Evolutionary conservation across 2,888 invertebrate genomes (phyloP), one percentile per base, ranked within the genome.

Genomic region (Hipparchia sbordonii): DNA sequence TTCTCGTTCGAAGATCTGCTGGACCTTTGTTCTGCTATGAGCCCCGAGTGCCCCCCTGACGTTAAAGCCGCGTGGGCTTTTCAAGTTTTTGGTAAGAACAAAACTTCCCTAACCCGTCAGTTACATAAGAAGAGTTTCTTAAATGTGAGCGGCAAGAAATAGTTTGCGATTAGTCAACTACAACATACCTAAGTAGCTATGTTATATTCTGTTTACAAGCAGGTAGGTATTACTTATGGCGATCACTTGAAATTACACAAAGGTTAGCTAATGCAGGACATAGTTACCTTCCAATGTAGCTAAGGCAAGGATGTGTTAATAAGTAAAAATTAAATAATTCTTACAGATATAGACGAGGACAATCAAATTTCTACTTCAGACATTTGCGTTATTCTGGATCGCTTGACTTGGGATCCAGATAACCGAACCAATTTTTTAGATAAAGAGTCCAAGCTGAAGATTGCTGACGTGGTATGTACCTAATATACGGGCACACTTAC

Each of bases 11-110:
- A 97, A 84, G 97, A 97, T 82, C 91, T 97, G 78, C 85, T 97
- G 61, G 97, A 97, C 85, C 90, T 97, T 81, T 97, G 96, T 82
- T 97, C 97, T 0, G 96, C 95, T 1, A 96, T 97, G 93, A 96
- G 96, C 60, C 94, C 95, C 23, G 95, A 95, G 77, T 97, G 97
- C 74, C 97, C 97, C 0, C 85, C 94, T 0, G 93, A 95, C 74
- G 95, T 97, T 4, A 97, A 97, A 86, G 96, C 97, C 2, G 94
- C 94, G 4, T 97, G 97, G 95, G 97, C 97, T 10, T 97, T 97
- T 84, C 93, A 94, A 85, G 95, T 97, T 78, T 97, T 96, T 84
- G 97, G 97, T 97, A 91, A 82, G 84, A 75, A 62, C 52, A 61
- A 48, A 23, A 23, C 23, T 23, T 1, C 23, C 23, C 23, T 23